Conservation (phyloP, 2,888 invertebrate genomes). For the Iphiclides podalirius region DNA sequence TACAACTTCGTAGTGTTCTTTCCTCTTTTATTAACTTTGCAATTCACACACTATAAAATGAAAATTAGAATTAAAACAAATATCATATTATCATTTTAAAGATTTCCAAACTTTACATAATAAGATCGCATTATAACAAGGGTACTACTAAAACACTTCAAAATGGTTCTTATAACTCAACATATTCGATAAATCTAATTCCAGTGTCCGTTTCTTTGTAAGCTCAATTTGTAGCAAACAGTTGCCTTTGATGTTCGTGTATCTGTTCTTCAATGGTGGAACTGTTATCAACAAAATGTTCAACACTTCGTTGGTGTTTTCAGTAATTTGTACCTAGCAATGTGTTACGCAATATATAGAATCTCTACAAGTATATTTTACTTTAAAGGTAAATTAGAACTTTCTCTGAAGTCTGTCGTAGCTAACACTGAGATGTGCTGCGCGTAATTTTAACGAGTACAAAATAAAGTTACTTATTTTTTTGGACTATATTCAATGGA, state of each 20-base stretch:
- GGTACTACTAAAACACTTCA: not conserved
- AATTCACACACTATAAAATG: not conserved
- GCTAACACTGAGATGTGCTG: too few species aligned
- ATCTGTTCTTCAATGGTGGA: not conserved
- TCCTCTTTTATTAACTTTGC: not conserved
- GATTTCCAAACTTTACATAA: too few species aligned
- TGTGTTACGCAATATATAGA: too few species aligned
- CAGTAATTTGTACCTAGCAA: too few species aligned
- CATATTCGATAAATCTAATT: constrained; percentile 10
- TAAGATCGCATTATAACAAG: not conserved
- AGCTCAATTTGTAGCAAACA: not conserved
- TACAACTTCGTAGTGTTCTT: not conserved
- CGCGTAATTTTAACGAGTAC: too few species aligned
- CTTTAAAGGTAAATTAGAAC: too few species aligned
- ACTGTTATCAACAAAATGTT: not conserved
- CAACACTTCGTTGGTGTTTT: not conserved
- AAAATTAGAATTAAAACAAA: too few species aligned
- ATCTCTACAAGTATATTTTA: too few species aligned
- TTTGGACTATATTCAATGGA: too few species aligned
- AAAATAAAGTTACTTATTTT: too few species aligned
- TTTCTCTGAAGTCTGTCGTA: too few species aligned
- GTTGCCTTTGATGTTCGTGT: constrained; percentile 12
- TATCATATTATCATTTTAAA: too few species aligned
- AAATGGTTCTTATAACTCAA: not conserved
- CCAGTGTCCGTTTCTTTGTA: not conserved